Evolutionary conservation across 2,113 vertebrate species (phyloP), one percentile per base, ranked within the genome.

Genomic region (Dicaeum eximium): DNA sequence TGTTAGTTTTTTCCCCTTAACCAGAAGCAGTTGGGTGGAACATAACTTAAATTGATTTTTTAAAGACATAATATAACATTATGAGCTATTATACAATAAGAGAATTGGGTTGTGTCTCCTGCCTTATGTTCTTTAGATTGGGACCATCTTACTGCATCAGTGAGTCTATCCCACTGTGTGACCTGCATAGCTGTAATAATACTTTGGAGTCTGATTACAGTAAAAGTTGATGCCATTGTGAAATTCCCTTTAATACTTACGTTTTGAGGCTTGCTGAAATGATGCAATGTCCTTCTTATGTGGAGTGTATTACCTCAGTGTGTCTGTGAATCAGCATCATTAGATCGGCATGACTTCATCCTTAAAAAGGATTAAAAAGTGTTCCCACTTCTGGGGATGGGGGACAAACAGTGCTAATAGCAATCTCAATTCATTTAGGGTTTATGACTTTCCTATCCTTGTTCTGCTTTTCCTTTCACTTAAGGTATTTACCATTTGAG

Each of bases 271-370:
- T 96, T 97, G 69, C 74, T 81, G 78, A 96, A 97, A 97, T 98
- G 97, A 97, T 95, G 96, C 95, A 96, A 98, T 97, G 93, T 93
- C 87, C 74, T 84, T 70, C 78, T 95, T 85, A 48, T 91, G 82
- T 71, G 91, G 95, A 98, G 95, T 95, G 88, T 96, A 97, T 98
- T 98, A 98, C 97, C 97, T 97, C 97, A 98, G 79, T 84, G 64
- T 96, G 91, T 92, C 95, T 96, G 93, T 98, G 98, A 98, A 97
- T 98, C 98, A 98, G 97, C 98, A 97, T 93, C 95, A 90, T 97
- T 96, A 97, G 92, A 90, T 94, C 94, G 69, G 73, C 83, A 95
- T 98, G 98, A 98, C 96, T 95, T 98, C 98, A 98, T 96, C 70
- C 31, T 95, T 84, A 83, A 80, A 95, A 97, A 96, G 64, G 75